phyloP scores from a whole-genome alignment of 2,888 invertebrate genomes.

The Leucania comma region DNA sequence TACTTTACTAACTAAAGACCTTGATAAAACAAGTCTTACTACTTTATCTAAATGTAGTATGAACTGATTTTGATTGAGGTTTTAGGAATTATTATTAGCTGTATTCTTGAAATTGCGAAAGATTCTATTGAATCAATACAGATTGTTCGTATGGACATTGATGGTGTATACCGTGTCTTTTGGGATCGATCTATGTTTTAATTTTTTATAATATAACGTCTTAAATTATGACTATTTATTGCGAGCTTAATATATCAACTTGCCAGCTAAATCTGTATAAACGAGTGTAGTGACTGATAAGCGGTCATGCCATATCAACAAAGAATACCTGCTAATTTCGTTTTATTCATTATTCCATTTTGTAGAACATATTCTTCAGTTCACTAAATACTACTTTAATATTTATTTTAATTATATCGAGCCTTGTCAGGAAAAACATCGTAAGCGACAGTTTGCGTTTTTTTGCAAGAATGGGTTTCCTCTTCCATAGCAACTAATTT shows the following conservation, averaged over 20 bases:
- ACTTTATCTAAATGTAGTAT: conserved; percentile 41
- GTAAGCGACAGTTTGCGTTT: too few relatives aligned
- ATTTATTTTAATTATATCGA: too few relatives aligned
- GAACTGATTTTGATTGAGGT: conserved; percentile 45
- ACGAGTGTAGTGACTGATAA: conserved; percentile 86
- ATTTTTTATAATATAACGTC: neutral
- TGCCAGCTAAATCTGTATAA: conserved; percentile 51
- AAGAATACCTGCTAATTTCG: conserved; percentile 33
- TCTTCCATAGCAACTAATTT: too few relatives aligned
- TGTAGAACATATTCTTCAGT: conserved; percentile 3
- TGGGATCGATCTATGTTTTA: neutral
- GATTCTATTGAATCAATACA: neutral
- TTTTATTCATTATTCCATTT: conserved; percentile 28
- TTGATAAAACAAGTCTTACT: conserved; percentile 56
- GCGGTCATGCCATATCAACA: conserved; percentile 32
- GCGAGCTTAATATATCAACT: conserved; percentile 14
- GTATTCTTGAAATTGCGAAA: conserved; percentile 11
- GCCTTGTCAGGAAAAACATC: too few relatives aligned
- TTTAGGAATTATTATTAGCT: conserved; percentile 23
- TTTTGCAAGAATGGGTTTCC: too few relatives aligned
- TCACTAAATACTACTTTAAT: neutral
- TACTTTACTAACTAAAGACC: conserved; percentile 44
- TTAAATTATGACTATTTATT: neutral
- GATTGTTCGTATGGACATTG: neutral
- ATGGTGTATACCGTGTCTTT: neutral